Evolutionary conservation across 2,888 invertebrate genomes (phyloP).

Genomic region (Gnatocerus cornutus): DNA sequence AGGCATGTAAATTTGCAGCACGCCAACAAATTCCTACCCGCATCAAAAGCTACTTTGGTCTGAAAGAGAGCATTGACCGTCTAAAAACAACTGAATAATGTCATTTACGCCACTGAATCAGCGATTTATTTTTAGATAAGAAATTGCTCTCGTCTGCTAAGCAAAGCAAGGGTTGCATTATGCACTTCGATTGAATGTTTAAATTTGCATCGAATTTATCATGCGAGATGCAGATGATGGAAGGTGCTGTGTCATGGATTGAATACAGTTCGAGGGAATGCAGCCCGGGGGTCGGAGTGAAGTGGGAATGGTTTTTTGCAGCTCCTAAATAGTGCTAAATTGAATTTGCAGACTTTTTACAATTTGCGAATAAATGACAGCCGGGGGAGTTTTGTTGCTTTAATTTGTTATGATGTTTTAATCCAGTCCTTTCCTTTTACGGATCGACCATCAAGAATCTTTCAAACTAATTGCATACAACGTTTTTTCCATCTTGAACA

Average conservation of each 20-base stretch:
- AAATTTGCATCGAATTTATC: conserved; percentile 5
- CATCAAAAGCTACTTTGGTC: conserved; percentile 62
- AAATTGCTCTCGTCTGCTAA: conserved; percentile 48
- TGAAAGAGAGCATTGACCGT: conserved; percentile 63
- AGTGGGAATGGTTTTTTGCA: no score
- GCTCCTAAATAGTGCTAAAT: no score
- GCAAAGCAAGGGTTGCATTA: conserved; percentile 39
- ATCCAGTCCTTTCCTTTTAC: no score
- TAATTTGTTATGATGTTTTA: no score
- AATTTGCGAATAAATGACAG: no score
- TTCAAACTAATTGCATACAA: no score
- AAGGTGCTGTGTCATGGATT: neutral
- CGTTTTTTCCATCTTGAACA: no score
- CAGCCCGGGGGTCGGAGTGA: no score
- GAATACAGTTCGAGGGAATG: no score
- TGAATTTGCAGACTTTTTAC: no score
- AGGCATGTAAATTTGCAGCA: conserved; percentile 64
- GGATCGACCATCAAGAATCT: no score
- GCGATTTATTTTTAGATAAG: conserved; percentile 63
- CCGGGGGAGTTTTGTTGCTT: no score
- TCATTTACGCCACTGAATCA: conserved; percentile 63
- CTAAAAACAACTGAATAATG: conserved; percentile 65
- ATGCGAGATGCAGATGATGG: neutral
- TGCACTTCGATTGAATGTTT: conserved; percentile 30
- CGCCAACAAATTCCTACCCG: conserved; percentile 63